phyloP scores from a whole-genome alignment of 2,797 vertebrate genomes.

The Merluccius polli region DNA sequence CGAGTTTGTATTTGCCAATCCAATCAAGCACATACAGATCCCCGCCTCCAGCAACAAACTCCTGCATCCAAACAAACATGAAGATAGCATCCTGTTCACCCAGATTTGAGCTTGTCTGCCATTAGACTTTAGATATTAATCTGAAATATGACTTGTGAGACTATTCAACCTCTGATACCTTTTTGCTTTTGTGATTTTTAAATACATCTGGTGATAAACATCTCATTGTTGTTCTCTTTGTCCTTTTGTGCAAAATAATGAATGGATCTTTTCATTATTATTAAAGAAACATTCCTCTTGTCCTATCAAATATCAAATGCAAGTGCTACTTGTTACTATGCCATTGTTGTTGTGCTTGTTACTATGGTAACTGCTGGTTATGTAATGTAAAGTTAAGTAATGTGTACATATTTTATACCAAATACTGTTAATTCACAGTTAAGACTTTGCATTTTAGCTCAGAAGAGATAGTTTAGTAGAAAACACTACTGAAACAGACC shows the following conservation, averaged over 20 bases:
- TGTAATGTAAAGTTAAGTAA: no score
- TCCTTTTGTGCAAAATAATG: background rate
- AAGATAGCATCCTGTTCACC: background rate
- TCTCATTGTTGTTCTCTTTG: background rate
- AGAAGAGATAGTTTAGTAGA: no score
- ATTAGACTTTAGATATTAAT: background rate
- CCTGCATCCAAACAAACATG: background rate
- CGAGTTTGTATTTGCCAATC: background rate
- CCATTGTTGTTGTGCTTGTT: no score
- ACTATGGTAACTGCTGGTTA: no score
- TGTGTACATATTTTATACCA: no score
- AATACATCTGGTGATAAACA: background rate
- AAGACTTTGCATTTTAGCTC: no score
- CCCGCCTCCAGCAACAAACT: background rate
- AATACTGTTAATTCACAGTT: no score
- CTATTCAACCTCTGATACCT: background rate
- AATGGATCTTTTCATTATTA: conserved; percentile 47
- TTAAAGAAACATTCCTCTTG: conserved; percentile 52
- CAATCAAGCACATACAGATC: background rate
- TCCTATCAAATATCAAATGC: conserved; percentile 63
- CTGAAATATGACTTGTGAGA: background rate
- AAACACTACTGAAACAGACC: no score
- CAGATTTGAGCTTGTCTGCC: background rate
- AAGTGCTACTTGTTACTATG: conserved; percentile 50
- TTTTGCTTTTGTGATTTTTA: background rate